Evolutionary conservation across 2,888 invertebrate genomes (phyloP).

Genomic region (Mimachlamys varia): DNA sequence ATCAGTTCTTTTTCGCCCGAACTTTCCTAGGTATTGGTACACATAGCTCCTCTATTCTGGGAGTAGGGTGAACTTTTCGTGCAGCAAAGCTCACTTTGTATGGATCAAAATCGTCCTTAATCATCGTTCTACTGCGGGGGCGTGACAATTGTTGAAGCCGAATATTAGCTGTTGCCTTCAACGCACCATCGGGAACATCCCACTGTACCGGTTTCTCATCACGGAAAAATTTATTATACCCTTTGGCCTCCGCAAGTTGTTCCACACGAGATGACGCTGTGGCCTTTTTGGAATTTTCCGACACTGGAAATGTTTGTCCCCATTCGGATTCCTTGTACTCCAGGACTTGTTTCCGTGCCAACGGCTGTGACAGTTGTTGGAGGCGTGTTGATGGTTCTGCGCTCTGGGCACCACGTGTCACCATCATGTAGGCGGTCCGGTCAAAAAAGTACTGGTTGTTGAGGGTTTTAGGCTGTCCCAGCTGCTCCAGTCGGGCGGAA

Average conservation of each 20-base stretch:
- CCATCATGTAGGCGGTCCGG: slow-evolving; percentile 67
- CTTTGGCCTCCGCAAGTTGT: slow-evolving; percentile 68
- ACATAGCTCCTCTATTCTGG: slow-evolving; percentile 72
- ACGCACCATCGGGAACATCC: slow-evolving; percentile 68
- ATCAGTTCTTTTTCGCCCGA: slow-evolving; percentile 62
- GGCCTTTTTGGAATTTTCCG: slow-evolving; percentile 63
- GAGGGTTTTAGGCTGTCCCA: slow-evolving; percentile 64
- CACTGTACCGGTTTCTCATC: slow-evolving; percentile 71
- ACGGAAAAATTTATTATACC: slow-evolving; percentile 63
- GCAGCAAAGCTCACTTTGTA: slow-evolving; percentile 73
- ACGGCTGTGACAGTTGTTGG: slow-evolving; percentile 67
- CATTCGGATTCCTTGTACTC: slow-evolving; percentile 64
- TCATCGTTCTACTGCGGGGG: slow-evolving; percentile 74
- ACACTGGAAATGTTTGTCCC: slow-evolving; percentile 66
- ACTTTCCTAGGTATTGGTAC: slow-evolving; percentile 75
- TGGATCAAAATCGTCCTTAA: slow-evolving; percentile 78
- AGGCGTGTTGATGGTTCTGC: slow-evolving; percentile 65
- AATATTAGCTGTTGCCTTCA: slow-evolving; percentile 72
- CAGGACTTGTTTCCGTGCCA: slow-evolving; percentile 63
- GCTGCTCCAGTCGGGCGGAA: slow-evolving; percentile 62
- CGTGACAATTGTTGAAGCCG: slow-evolving; percentile 76
- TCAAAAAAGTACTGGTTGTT: slow-evolving; percentile 63
- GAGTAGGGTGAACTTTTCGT: slow-evolving; percentile 68
- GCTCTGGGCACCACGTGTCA: slow-evolving; percentile 55
- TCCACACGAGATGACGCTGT: slow-evolving; percentile 67